These are phyloP conservation scores for Watsonalla cultraria DNA, from an alignment of 2,888 invertebrate species.

Conservation along the genomic window DNA sequence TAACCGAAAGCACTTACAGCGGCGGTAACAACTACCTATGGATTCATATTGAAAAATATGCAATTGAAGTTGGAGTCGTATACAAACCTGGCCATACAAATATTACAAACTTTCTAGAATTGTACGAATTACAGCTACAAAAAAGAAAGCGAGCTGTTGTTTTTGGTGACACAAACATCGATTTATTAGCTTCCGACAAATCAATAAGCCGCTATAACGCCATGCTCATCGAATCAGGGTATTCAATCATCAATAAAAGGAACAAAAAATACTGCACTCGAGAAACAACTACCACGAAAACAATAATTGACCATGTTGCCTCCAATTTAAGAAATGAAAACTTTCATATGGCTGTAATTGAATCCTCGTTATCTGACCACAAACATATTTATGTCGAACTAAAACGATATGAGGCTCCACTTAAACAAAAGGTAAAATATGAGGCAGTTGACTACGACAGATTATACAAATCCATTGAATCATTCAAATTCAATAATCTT, in stretches of 20 bases:
- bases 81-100: background rate
- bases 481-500: background rate
- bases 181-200: background rate
- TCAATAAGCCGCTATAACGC: background rate
- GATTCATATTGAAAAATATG: slow-evolving; percentile 14
- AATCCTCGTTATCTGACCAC: slow-evolving; percentile 19
- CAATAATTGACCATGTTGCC: slow-evolving; percentile 15
- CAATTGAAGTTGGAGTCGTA: slow-evolving; percentile 10
- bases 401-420: slow-evolving; percentile 1
- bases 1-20: slow-evolving; percentile 11
- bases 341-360: slow-evolving; percentile 9
- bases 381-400: slow-evolving; percentile 17
- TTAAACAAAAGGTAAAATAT: slow-evolving; percentile 11
- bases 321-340: slow-evolving; percentile 10
- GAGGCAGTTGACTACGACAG: slow-evolving; percentile 15
- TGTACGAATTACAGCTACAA: background rate
- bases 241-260: slow-evolving; percentile 11
- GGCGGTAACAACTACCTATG: slow-evolving; percentile 23
- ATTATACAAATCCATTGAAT: slow-evolving; percentile 5
- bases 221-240: slow-evolving; percentile 4
- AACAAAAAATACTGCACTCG: slow-evolving; percentile 8
- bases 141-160: background rate
- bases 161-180: slow-evolving; percentile 14
- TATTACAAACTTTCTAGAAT: background rate
- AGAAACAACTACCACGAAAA: slow-evolving; percentile 9